phyloP scores from a whole-genome alignment of 1,140 invertebrate species.

The Anadara kagoshimensis region DNA sequence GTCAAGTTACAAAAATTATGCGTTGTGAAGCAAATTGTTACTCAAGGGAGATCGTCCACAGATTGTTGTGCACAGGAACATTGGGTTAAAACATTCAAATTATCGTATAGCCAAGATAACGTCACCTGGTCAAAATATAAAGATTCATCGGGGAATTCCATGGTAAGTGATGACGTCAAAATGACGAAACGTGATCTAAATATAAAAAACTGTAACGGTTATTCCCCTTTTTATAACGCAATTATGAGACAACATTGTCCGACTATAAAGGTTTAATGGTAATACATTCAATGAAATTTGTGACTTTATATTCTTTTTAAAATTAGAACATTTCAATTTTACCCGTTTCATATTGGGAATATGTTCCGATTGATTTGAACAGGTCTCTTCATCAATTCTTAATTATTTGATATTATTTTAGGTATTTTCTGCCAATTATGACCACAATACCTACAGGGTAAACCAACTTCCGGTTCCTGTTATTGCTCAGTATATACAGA shows the following conservation, averaged over 20 bases:
- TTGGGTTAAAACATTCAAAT: slow-evolving; percentile 28
- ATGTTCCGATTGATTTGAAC: too few relatives aligned
- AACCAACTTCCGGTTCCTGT: slow-evolving; percentile 30
- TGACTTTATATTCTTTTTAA: too few relatives aligned
- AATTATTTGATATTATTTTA: neutral
- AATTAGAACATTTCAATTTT: too few relatives aligned
- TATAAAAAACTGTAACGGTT: neutral
- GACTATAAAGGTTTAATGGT: neutral
- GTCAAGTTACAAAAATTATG: slow-evolving; percentile 16
- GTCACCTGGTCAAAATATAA: slow-evolving; percentile 27
- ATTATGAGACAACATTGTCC: too few relatives aligned
- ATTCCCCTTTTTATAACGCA: too few relatives aligned
- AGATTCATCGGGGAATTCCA: slow-evolving; percentile 19
- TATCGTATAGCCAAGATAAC: slow-evolving; percentile 32
- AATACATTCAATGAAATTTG: too few relatives aligned
- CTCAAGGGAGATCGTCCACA: slow-evolving; percentile 10
- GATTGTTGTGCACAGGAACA: slow-evolving; percentile 28
- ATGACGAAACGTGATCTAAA: neutral
- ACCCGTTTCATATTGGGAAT: too few relatives aligned
- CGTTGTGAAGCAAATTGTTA: slow-evolving; percentile 20
- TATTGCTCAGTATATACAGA: slow-evolving; percentile 21
- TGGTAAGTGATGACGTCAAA: slow-evolving; percentile 1
- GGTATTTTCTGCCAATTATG: slow-evolving; percentile 28
- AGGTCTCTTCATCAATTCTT: too few relatives aligned
- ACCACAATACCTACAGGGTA: neutral